These are phyloP conservation scores for Porites divaricata DNA, from an alignment of 92 coral and sea anemone species.

Conservation along the genomic window DNA sequence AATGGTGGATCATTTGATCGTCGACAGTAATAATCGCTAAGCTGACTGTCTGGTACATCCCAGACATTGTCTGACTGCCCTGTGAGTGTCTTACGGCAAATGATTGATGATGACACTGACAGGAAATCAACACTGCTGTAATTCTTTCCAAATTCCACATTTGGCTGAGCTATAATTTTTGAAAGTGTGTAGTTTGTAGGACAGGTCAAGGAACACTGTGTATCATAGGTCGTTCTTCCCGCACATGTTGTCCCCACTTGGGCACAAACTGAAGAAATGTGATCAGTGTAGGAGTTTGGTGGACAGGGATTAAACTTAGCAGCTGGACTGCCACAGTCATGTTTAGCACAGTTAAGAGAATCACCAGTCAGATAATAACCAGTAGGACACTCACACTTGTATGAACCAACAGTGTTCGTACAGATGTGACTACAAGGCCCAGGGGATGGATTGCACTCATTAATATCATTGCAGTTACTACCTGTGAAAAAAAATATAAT, in stretches of 20 bases:
- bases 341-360: conserved; percentile 55
- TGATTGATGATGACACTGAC: conserved; percentile 50
- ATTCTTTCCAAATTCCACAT: conserved; percentile 76
- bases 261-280: conserved; percentile 69
- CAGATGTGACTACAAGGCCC: conserved; percentile 79
- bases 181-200: conserved; percentile 68
- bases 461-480: conserved; percentile 66
- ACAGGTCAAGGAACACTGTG: conserved; percentile 68
- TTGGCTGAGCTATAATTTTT: conserved; percentile 59
- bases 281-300: conserved; percentile 69
- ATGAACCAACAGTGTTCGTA: conserved; percentile 76
- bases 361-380: conserved; percentile 63
- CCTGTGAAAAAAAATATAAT: conserved; percentile 33
- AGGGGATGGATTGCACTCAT: conserved; percentile 74
- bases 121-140: conserved; percentile 65
- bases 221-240: conserved; percentile 55
- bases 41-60: conserved; percentile 55
- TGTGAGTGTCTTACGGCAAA: conserved; percentile 52
- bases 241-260: conserved; percentile 59
- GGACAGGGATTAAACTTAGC: conserved; percentile 67
- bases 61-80: conserved; percentile 56
- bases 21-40: conserved; percentile 74
- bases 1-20: conserved; percentile 89
- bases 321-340: conserved; percentile 69
- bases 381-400: conserved; percentile 63